Evolutionary conservation across 2,797 vertebrate genomes (phyloP), one percentile per base, ranked within the genome.

Genomic region (Adrianichthys oophorus): DNA sequence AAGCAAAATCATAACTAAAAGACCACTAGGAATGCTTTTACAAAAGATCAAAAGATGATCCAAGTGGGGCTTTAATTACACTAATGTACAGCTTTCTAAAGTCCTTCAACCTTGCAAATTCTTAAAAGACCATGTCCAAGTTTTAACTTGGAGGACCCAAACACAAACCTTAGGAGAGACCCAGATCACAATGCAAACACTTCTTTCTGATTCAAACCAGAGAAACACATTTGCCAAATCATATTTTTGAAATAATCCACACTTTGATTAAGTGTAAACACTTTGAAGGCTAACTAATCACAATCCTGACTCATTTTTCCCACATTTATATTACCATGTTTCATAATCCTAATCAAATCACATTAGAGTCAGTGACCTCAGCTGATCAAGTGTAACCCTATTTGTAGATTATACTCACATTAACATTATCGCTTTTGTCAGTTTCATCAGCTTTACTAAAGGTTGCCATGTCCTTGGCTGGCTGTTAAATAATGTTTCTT

Each of bases 401-500:
- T 43, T 43, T 59, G 48, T 58, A 49, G 17, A 62, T 29, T 40
- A 42, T 61, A 37, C 59, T 76, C 67, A 78, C 72, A 71, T 57
- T 78, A 71, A 53, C 74, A 65, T 83, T 78, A 71, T 86, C 76
- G 76, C 65, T 72, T 67, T 74, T 83, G 84, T 85, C 89, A 84
- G 74, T 83, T 89, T 91, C 84, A 87, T 90, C 86, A 79, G 83
- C 73, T 42, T 67, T 73, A 60, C 73, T 82, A 85, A 87, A 89
- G 86, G 89, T 90, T 82, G 84, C 62, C 76, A 48, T 82, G 90
- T 85, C 90, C 90, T 92, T 91, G 89, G 78, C 76, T 76, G 70
- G 79, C 68, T 75, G 86, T 84, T 87, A 83, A 89, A 91, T 90
- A 85, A 91, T 88, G 77, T 84, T 62, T 73, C 67, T 79, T 68